These are phyloP conservation scores for Chromobotia macracanthus DNA, from an alignment of 2,797 vertebrate species.

Conservation along the genomic window DNA sequence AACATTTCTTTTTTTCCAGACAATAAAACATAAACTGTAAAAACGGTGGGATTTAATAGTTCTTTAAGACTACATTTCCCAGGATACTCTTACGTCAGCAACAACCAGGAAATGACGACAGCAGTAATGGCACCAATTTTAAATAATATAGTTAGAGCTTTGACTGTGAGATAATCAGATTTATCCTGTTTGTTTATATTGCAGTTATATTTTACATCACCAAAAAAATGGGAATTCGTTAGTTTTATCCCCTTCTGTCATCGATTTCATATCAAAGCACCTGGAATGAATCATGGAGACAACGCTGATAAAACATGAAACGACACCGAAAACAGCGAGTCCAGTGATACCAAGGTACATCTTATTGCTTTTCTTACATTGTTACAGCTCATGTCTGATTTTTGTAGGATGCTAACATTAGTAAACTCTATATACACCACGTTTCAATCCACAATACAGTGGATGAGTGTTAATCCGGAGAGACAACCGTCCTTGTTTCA, in stretches of 20 bases:
- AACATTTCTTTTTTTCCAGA: no score
- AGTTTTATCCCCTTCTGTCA: background rate
- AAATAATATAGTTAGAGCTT: background rate
- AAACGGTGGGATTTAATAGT: no score
- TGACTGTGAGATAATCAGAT: no score
- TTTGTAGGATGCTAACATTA: background rate
- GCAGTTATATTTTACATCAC: background rate
- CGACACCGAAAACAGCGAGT: slow-evolving; percentile 51
- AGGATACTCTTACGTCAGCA: background rate
- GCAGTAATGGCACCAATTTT: slow-evolving; percentile 47
- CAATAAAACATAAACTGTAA: no score
- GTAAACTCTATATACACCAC: background rate
- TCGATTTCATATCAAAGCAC: background rate
- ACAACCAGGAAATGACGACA: slow-evolving; percentile 30
- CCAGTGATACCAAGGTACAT: slow-evolving; percentile 64
- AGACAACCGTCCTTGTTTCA: no score
- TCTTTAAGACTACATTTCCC: slow-evolving; percentile 49
- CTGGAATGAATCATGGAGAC: slow-evolving; percentile 66
- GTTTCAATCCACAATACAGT: no score
- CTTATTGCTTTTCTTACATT: background rate
- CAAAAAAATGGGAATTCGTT: background rate
- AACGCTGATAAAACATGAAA: slow-evolving; percentile 64
- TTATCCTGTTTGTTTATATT: slow-evolving; percentile 1
- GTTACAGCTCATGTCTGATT: background rate
- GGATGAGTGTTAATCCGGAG: no score